Conservation (phyloP, 2,888 invertebrate species). For the Catotricha subobsoleta region DNA sequence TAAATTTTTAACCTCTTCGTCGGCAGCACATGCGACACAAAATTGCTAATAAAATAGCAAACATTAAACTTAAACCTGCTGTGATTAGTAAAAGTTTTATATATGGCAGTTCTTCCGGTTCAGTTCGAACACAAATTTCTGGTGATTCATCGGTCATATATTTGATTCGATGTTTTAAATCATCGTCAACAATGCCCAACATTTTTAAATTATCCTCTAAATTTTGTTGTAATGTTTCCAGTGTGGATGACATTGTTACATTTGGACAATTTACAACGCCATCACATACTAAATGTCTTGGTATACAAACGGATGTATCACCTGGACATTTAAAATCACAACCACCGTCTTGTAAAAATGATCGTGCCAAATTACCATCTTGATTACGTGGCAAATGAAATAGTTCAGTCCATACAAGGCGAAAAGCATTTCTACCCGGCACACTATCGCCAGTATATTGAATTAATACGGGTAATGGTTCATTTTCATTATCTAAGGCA, state of each 20-base stretch:
- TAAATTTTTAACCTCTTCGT: slow-evolving; percentile 1
- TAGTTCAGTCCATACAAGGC: slow-evolving; percentile 78
- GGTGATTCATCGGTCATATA: slow-evolving; percentile 57
- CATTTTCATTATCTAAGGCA: slow-evolving; percentile 37
- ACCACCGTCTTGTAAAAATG: slow-evolving; percentile 50
- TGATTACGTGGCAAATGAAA: slow-evolving; percentile 70
- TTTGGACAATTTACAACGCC: slow-evolving; percentile 77
- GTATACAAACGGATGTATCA: slow-evolving; percentile 65
- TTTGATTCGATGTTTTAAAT: slow-evolving; percentile 30
- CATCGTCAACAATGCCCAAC: slow-evolving; percentile 36
- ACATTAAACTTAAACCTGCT: slow-evolving; percentile 22
- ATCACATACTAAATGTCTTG: slow-evolving; percentile 66
- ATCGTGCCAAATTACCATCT: slow-evolving; percentile 62
- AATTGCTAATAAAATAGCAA: slow-evolving; percentile 25
- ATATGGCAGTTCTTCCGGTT: slow-evolving; percentile 29
- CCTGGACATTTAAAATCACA: slow-evolving; percentile 83
- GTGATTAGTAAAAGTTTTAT: slow-evolving; percentile 24
- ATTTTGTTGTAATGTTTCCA: slow-evolving; percentile 34
- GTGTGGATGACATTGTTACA: slow-evolving; percentile 32
- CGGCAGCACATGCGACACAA: slow-evolving; percentile 17
- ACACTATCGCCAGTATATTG: slow-evolving; percentile 59
- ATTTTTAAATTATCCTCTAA: slow-evolving; percentile 41
- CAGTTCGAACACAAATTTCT: slow-evolving; percentile 43
- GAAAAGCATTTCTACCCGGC: slow-evolving; percentile 69
- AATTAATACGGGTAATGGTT: slow-evolving; percentile 46